phyloP scores from a whole-genome alignment of 2,888 invertebrate species.

The Lasioglossum leucozonium region DNA sequence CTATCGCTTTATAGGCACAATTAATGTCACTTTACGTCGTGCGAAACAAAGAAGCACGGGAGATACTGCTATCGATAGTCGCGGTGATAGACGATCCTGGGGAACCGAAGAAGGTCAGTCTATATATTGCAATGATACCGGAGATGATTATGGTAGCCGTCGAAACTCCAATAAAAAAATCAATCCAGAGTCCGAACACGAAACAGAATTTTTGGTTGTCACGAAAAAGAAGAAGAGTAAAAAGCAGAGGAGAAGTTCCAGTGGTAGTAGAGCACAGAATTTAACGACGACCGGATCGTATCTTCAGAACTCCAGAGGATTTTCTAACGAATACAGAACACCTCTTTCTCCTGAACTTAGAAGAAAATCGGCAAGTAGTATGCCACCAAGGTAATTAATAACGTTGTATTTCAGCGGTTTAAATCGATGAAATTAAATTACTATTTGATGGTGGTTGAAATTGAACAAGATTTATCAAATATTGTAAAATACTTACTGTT shows the following conservation, averaged over 20 bases:
- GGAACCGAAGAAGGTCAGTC: constrained; percentile 88
- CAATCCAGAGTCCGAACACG: constrained; percentile 80
- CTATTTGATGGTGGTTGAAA: not conserved
- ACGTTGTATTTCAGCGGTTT: not conserved
- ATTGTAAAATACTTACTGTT: constrained; percentile 33
- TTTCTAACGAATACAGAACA: constrained; percentile 79
- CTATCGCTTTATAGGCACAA: constrained; percentile 66
- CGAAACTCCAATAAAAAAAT: constrained; percentile 80
- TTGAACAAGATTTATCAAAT: constrained; percentile 1
- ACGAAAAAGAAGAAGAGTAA: constrained; percentile 91
- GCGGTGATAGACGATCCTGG: constrained; percentile 87
- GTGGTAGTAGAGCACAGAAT: constrained; percentile 82
- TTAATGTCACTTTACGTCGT: constrained; percentile 79
- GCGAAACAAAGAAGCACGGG: constrained; percentile 82
- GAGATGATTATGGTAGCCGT: constrained; percentile 79
- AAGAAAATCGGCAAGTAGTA: constrained; percentile 90
- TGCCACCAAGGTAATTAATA: constrained; percentile 87
- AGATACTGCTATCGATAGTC: constrained; percentile 79
- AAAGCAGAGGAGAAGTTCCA: constrained; percentile 86
- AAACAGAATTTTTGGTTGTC: constrained; percentile 92
- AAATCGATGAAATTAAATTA: not conserved
- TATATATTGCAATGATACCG: constrained; percentile 84
- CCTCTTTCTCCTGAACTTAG: constrained; percentile 84
- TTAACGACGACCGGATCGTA: constrained; percentile 80
- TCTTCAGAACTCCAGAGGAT: constrained; percentile 80